phyloP scores from a whole-genome alignment of 1,140 invertebrate genomes.

The Drosophila carrolli region DNA sequence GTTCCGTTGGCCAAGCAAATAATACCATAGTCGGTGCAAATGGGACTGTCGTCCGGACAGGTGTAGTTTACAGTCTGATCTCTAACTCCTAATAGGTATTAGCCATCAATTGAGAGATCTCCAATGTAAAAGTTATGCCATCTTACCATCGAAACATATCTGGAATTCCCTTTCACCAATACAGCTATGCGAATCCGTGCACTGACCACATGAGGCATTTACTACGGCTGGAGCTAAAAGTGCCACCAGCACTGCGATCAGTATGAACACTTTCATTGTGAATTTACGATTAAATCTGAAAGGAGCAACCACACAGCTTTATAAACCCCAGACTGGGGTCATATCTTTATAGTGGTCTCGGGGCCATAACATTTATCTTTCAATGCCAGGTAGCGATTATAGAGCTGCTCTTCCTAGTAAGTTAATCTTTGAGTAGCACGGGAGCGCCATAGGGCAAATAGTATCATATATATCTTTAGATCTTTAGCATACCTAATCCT shows the following conservation, averaged over 20 bases:
- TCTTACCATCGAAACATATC: constrained; percentile 59
- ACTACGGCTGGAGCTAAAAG: constrained; percentile 21
- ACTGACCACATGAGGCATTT: constrained; percentile 51
- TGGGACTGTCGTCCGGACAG: constrained; percentile 31
- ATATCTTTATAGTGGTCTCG: constrained; percentile 57
- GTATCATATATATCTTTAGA: constrained; percentile 28
- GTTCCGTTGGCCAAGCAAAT: constrained; percentile 37
- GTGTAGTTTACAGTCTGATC: constrained; percentile 2
- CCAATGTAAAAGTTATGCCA: too few species aligned
- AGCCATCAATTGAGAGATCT: background rate
- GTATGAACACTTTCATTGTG: constrained; percentile 48
- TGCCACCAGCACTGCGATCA: constrained; percentile 22
- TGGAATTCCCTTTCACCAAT: constrained; percentile 40
- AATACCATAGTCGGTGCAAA: constrained; percentile 41
- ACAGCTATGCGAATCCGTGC: constrained; percentile 52
- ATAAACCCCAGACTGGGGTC: constrained; percentile 36
- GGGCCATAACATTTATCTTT: constrained; percentile 45
- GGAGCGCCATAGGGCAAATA: constrained; percentile 4
- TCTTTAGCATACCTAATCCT: constrained; percentile 16
- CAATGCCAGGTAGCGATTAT: constrained; percentile 54
- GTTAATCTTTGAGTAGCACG: constrained; percentile 33
- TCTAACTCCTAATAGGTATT: constrained; percentile 14
- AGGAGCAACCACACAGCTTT: constrained; percentile 37
- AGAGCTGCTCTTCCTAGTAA: constrained; percentile 47
- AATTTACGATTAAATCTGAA: constrained; percentile 38